Base-by-base conservation (phyloP, 1,140 invertebrate species). In the Dendroctonus valens region DNA sequence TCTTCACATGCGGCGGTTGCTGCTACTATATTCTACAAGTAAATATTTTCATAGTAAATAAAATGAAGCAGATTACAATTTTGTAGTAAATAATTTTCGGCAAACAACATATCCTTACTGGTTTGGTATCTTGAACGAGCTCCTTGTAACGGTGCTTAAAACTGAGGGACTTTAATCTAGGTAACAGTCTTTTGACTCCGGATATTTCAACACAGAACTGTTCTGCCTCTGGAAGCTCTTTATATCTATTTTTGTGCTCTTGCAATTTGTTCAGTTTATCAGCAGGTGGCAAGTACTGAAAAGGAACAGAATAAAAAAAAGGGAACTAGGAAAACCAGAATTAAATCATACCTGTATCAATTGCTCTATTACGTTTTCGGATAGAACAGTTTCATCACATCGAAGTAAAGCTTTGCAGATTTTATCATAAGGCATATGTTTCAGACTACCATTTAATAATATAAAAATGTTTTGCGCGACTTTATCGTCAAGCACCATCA, bases 1-100 rank as follows among this genome's bases (percentile, higher is more conserved):
- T 98, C 96, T 76, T 98, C 94, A 78, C 96, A 97, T 7, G 96
- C 96, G 11, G 93, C 93, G 6, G 93, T 96, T 0, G 92, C 94
- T 6, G 93, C 91, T 0, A 98, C 94, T 77, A 99, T 93, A 74
- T 96, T 92, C 84, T 90, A 77, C 12, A 79, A 77, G 72, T 69
- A 11, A 46, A 51, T 55, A 5, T 15, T 3, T 15, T 3, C 15
- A 8, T 11, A 14, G 3, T 46, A 46, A 46, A 15, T 52, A 15
- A 52, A 52, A 52, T 26, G 5, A 52, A 11, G 50, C 7, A 26
- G 3, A 26, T 26, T 26, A 26, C 1, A 26, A 26, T 26, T 26
- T 26, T 26, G 12, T 46, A 2, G 12, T 11, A 11, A 46, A 12
- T 46, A 11, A 2, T 46, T 46, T 46, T 46, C 0, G 3, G 26